A percentile compares a stretch with the other conserved stretches of the same genome.
phyloP scores from a whole-genome alignment of 2,888 invertebrate species.

The Rhabditophanes sp. region DNA sequence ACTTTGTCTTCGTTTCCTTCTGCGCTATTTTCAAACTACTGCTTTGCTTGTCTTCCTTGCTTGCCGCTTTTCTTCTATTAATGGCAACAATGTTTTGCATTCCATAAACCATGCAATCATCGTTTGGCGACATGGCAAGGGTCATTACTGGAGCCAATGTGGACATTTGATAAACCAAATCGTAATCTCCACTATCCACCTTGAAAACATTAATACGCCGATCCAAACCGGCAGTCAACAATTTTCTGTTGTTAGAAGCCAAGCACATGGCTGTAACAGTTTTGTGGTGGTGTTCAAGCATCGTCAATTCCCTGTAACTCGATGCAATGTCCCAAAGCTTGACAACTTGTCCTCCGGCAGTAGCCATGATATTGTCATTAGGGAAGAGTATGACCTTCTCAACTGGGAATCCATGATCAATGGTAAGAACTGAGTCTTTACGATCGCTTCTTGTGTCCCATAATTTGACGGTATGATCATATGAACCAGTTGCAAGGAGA shows the following conservation, averaged over 20 bases:
- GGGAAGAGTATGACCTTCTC: slow-evolving; percentile 74
- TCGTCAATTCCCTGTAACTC: slow-evolving; percentile 62
- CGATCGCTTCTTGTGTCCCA: slow-evolving; percentile 54
- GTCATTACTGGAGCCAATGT: slow-evolving; percentile 70
- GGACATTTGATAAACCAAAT: slow-evolving; percentile 15
- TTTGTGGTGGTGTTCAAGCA: slow-evolving; percentile 73
- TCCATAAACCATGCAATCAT: slow-evolving; percentile 72
- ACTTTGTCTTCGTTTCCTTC: slow-evolving; percentile 1
- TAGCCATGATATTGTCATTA: slow-evolving; percentile 71
- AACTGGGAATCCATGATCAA: slow-evolving; percentile 74
- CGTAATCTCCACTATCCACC: slow-evolving; percentile 21
- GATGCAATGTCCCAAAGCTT: slow-evolving; percentile 75
- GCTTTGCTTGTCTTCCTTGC: slow-evolving; percentile 9
- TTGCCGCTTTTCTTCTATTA: slow-evolving; percentile 52
- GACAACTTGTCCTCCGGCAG: slow-evolving; percentile 55
- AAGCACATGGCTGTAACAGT: slow-evolving; percentile 63
- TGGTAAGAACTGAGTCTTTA: slow-evolving; percentile 47
- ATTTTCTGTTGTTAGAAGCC: slow-evolving; percentile 59
- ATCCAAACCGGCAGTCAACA: slow-evolving; percentile 77
- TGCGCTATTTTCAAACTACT: not conserved
- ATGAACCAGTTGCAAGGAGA: slow-evolving; percentile 27
- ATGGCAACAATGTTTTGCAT: slow-evolving; percentile 74
- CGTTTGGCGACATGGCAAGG: slow-evolving; percentile 58
- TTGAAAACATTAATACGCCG: slow-evolving; percentile 47
- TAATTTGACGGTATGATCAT: slow-evolving; percentile 54